phyloP scores from a whole-genome alignment of 2,113 vertebrate species.

The Pristiophorus japonicus region DNA sequence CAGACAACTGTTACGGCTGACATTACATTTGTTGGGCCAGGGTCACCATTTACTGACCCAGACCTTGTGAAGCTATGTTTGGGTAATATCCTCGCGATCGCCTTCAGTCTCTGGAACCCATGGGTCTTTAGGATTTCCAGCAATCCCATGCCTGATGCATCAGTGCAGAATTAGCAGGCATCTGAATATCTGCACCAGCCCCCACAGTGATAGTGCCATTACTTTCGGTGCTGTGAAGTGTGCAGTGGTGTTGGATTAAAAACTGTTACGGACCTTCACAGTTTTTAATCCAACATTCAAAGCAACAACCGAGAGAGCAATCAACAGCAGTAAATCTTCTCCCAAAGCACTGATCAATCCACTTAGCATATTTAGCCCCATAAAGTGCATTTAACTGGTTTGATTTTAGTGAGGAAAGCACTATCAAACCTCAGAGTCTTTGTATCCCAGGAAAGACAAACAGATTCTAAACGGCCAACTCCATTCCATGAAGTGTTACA shows the following conservation, averaged over 20 bases:
- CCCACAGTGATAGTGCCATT: background rate
- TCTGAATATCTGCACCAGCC: background rate
- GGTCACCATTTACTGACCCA: background rate
- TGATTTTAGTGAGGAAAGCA: background rate
- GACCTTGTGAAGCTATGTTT: too few relatives aligned
- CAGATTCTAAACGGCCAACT: background rate
- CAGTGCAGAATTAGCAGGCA: background rate
- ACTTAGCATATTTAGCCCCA: background rate
- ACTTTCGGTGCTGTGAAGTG: background rate
- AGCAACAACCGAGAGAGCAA: conserved; percentile 9
- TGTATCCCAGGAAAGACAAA: background rate
- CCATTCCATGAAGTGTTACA: too few relatives aligned
- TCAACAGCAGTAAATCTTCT: conserved; percentile 7
- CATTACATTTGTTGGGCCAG: background rate
- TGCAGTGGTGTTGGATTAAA: background rate
- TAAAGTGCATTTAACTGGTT: background rate
- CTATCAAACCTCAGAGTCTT: background rate
- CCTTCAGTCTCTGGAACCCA: background rate
- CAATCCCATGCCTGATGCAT: background rate
- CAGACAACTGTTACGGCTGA: background rate
- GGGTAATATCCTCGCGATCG: background rate
- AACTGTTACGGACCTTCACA: background rate
- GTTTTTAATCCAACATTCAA: background rate
- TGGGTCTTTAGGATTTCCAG: background rate
- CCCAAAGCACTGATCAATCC: background rate